Conservation (phyloP, 2,888 invertebrate species). For the Drosophila nr. fundita region DNA sequence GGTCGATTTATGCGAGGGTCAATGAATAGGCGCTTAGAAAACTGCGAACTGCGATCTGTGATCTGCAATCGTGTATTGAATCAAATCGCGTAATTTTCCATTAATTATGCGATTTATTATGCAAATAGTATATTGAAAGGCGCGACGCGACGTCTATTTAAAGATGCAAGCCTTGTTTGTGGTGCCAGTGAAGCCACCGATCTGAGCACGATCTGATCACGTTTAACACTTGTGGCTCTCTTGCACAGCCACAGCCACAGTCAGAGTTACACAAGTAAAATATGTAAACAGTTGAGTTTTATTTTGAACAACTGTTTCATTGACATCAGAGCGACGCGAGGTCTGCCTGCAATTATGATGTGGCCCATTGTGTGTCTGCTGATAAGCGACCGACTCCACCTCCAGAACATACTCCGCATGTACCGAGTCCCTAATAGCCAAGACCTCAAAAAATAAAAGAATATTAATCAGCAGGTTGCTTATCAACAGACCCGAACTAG, state of each 20-base stretch:
- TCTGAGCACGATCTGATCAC: conserved; percentile 63
- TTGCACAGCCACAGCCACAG: conserved; percentile 23
- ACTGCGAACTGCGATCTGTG: background rate
- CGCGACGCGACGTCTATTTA: conserved; percentile 54
- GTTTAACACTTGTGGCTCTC: conserved; percentile 55
- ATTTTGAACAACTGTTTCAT: background rate
- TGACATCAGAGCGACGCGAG: conserved; percentile 38
- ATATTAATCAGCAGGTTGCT: conserved; percentile 23
- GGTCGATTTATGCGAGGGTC: conserved; percentile 36
- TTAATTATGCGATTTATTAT: conserved; percentile 79
- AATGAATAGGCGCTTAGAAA: conserved; percentile 55
- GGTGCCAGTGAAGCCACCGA: conserved; percentile 32
- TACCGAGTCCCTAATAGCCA: conserved; percentile 17
- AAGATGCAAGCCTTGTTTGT: conserved; percentile 56
- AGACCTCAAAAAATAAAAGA: conserved; percentile 18
- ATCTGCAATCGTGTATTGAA: conserved; percentile 19
- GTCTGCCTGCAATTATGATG: conserved; percentile 59
- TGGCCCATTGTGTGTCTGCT: conserved; percentile 45
- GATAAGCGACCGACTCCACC: conserved; percentile 47
- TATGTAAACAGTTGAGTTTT: background rate
- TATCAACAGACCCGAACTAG: conserved; percentile 47
- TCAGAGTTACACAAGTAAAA: conserved; percentile 7
- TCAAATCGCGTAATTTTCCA: conserved; percentile 69
- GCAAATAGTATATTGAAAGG: conserved; percentile 52
- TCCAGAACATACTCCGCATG: conserved; percentile 16